Evolutionary conservation across 2,888 invertebrate genomes (phyloP).

Genomic region (Clusia tigrina): DNA sequence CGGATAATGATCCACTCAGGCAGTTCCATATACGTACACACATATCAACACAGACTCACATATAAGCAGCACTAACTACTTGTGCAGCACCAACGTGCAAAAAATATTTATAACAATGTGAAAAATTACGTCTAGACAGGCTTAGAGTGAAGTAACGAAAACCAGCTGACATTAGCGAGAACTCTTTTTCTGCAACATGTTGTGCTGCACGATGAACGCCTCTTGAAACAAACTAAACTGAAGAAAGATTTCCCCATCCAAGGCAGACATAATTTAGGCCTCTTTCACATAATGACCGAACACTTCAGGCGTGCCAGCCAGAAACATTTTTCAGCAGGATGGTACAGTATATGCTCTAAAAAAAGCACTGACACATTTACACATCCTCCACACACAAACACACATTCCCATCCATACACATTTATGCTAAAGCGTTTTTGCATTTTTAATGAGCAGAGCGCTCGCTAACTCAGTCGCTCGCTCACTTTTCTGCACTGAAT

Average conservation of each 20-base stretch:
- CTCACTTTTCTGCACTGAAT: constrained; percentile 17
- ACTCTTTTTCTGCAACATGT: constrained; percentile 1
- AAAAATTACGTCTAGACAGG: constrained; percentile 29
- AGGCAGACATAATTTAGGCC: neutral
- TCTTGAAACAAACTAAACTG: neutral
- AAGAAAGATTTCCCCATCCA: neutral
- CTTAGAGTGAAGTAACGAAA: neutral
- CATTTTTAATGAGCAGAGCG: constrained; percentile 6
- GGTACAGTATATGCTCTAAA: neutral
- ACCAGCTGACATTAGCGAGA: neutral
- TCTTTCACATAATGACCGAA: constrained; percentile 6
- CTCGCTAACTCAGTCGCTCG: no score
- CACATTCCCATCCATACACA: neutral
- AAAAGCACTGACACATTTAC: neutral
- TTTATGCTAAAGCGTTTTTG: constrained; percentile 12
- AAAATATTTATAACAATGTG: constrained; percentile 16
- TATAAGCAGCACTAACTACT: neutral
- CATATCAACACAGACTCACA: neutral
- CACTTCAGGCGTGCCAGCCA: neutral
- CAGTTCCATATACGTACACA: neutral
- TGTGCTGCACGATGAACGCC: neutral
- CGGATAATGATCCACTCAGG: constrained; percentile 9
- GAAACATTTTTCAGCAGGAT: neutral
- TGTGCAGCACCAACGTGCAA: constrained; percentile 3
- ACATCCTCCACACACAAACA: neutral